phyloP scores from a whole-genome alignment of 2,113 vertebrate genomes.

The Lethenteron reissneri region DNA sequence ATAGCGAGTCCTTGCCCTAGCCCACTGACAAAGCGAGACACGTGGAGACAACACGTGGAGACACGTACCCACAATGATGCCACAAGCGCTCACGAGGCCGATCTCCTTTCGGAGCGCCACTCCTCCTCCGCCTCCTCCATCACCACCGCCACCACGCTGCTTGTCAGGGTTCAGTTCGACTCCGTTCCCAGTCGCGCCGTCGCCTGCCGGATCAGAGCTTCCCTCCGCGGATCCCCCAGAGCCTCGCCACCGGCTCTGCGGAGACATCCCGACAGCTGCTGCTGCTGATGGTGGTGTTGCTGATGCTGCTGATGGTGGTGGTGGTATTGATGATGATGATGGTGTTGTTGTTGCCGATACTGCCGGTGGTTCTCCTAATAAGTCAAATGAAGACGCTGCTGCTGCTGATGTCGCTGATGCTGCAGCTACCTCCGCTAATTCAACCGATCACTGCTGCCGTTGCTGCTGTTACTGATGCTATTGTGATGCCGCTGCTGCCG shows the following conservation, averaged over 20 bases:
- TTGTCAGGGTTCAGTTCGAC: too few species aligned
- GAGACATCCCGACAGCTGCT: neutral
- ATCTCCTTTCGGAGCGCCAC: constrained; percentile 73
- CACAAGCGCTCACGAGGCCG: constrained; percentile 60
- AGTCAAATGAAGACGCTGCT: neutral
- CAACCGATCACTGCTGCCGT: neutral
- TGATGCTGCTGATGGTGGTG: neutral
- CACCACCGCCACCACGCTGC: neutral
- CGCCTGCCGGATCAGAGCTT: constrained; percentile 9
- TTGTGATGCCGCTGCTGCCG: neutral
- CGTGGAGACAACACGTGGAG: too few species aligned
- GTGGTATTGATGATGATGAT: too few species aligned
- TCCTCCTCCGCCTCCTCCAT: constrained; percentile 16
- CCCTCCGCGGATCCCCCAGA: constrained; percentile 15
- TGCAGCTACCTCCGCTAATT: neutral
- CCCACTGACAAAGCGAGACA: too few species aligned
- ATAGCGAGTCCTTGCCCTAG: too few species aligned
- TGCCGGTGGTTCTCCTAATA: neutral
- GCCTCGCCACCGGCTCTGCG: neutral
- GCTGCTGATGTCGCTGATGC: neutral
- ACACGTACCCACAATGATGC: constrained; percentile 62
- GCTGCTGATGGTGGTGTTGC: neutral
- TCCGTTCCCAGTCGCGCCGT: constrained; percentile 11
- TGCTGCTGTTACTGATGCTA: neutral
- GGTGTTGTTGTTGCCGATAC: neutral